phyloP scores from a whole-genome alignment of 1,140 invertebrate species.

The Drosophila sulfurigaster region DNA sequence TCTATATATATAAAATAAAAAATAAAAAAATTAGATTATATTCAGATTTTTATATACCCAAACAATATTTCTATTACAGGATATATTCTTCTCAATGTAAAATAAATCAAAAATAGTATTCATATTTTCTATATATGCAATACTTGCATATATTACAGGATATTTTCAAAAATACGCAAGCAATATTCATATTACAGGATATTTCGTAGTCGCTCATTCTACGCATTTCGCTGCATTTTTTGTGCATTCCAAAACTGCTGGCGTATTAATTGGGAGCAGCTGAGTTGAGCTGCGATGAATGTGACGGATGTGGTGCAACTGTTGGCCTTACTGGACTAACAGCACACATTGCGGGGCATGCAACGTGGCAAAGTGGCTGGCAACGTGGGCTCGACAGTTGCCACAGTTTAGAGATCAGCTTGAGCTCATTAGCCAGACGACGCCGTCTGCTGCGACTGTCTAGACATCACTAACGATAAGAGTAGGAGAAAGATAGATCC shows the following conservation, averaged over 20 bases:
- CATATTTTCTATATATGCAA: too few relatives aligned
- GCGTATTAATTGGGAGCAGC: constrained; percentile 73
- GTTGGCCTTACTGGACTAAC: constrained; percentile 12
- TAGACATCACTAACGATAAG: constrained; percentile 63
- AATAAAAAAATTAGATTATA: too few relatives aligned
- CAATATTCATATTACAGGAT: background rate
- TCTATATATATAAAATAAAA: too few relatives aligned
- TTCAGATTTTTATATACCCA: too few relatives aligned
- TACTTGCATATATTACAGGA: too few relatives aligned
- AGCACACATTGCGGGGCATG: constrained; percentile 4
- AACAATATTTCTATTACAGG: too few relatives aligned
- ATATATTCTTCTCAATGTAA: too few relatives aligned
- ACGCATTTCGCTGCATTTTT: background rate
- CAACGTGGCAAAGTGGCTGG: constrained; percentile 5
- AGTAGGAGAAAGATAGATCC: background rate
- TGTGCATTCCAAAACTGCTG: constrained; percentile 38
- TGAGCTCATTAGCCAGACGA: constrained; percentile 57
- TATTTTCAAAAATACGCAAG: too few relatives aligned
- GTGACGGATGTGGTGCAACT: constrained; percentile 32
- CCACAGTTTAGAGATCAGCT: constrained; percentile 8
- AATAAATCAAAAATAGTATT: too few relatives aligned
- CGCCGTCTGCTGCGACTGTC: constrained; percentile 38
- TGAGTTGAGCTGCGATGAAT: constrained; percentile 30
- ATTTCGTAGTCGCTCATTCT: background rate
- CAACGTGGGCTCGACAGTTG: constrained; percentile 7